Percentiles rank a stretch among this genome's conserved stretches.
phyloP scores from a whole-genome alignment of 2,797 vertebrate species.

The Odontamblyopus lacepedii region DNA sequence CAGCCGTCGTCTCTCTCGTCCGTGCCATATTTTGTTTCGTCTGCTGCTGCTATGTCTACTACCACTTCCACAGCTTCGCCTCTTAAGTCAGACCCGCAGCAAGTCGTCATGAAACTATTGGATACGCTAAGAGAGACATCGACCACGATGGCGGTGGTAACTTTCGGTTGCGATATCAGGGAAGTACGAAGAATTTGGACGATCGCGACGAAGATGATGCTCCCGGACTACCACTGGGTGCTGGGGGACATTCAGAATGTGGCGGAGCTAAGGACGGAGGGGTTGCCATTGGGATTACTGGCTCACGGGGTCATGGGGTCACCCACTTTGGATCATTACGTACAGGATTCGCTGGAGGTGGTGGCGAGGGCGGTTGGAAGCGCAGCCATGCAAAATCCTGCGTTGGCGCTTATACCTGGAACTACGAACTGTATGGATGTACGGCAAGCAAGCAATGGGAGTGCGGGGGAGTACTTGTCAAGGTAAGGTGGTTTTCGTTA shows the following conservation, averaged over 20 bases:
- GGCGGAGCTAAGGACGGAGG: slow-evolving; percentile 90
- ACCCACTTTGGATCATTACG: slow-evolving; percentile 89
- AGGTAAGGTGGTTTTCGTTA: slow-evolving; percentile 78
- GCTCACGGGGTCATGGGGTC: slow-evolving; percentile 90
- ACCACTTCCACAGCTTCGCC: slow-evolving; percentile 43
- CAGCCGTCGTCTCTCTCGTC: slow-evolving; percentile 58
- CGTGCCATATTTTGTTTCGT: slow-evolving; percentile 37
- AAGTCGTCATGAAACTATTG: slow-evolving; percentile 83
- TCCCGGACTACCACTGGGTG: slow-evolving; percentile 90
- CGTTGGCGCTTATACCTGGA: slow-evolving; percentile 91
- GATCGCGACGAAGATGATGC: slow-evolving; percentile 76
- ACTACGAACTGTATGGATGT: slow-evolving; percentile 93
- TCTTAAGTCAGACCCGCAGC: slow-evolving; percentile 63
- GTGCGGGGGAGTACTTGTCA: slow-evolving; percentile 92
- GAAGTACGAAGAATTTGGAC: slow-evolving; percentile 85
- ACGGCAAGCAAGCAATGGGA: slow-evolving; percentile 79
- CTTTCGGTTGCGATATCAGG: slow-evolving; percentile 92
- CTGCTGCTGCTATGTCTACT: slow-evolving; percentile 20
- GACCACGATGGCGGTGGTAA: slow-evolving; percentile 85
- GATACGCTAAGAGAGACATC: slow-evolving; percentile 84
- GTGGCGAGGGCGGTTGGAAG: slow-evolving; percentile 88
- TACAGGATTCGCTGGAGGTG: slow-evolving; percentile 92
- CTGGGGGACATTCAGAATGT: slow-evolving; percentile 95
- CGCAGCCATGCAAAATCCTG: slow-evolving; percentile 87
- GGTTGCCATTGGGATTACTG: slow-evolving; percentile 89